phyloP scores from a whole-genome alignment of 2,797 vertebrate species.

The Setipinna tenuifilis region DNA sequence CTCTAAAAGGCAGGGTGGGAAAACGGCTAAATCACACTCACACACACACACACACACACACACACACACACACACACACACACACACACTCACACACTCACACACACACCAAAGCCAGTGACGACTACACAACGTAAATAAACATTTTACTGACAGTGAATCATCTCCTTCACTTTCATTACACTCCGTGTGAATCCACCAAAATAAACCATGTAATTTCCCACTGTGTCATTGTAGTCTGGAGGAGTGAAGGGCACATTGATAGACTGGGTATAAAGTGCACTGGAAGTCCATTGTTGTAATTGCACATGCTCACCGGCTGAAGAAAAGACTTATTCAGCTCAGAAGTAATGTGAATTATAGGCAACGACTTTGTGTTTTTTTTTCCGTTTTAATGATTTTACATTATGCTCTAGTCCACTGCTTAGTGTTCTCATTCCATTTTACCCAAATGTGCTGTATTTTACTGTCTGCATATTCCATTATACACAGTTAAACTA shows the following conservation, averaged over 20 bases:
- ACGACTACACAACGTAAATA: no score
- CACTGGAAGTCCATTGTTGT: not conserved
- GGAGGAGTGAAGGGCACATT: not conserved
- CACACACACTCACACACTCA: no score
- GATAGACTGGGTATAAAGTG: not conserved
- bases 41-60: not conserved
- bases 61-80: no score
- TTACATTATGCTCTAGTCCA: not conserved
- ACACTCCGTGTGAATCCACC: not conserved
- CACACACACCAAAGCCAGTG: no score
- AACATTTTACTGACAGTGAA: not conserved
- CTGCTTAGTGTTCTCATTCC: not conserved
- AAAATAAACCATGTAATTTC: not conserved
- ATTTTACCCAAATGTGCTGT: not conserved
- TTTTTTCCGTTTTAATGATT: not conserved
- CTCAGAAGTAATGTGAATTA: not conserved
- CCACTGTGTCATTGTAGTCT: not conserved
- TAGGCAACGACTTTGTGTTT: not conserved
- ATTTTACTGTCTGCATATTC: not conserved
- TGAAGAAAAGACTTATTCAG: not conserved
- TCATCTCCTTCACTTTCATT: not conserved
- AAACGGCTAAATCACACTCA: not conserved
- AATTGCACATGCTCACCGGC: not conserved
- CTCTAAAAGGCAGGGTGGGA: conserved; percentile 19
- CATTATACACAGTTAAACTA: not conserved